Conservation (phyloP, 2,888 invertebrate species). For the Taenaris catops region DNA sequence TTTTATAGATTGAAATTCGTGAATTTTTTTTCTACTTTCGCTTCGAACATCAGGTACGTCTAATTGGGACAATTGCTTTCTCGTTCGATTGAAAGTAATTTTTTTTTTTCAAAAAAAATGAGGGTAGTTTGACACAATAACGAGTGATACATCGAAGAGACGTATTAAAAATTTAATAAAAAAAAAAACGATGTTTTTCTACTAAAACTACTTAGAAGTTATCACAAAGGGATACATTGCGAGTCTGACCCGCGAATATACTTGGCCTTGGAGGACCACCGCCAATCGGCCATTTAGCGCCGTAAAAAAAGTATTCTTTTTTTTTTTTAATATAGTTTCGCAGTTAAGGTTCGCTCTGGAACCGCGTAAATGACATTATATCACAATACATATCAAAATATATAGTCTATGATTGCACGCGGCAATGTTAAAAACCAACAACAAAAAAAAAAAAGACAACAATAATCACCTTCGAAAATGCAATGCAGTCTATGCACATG, state of each 20-base stretch:
- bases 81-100: conserved; percentile 4
- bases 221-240: conserved; percentile 53
- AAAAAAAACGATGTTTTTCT: conserved; percentile 18
- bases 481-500: conserved; percentile 69
- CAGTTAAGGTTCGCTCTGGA: conserved; percentile 15
- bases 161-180: conserved; percentile 17
- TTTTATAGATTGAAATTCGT: conserved; percentile 25
- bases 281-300: conserved; percentile 5
- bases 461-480: conserved; percentile 66
- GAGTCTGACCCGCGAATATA: conserved; percentile 45
- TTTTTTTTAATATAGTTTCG: conserved; percentile 4
- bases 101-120: conserved; percentile 18
- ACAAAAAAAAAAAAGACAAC: too few species aligned
- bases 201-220: conserved; percentile 33
- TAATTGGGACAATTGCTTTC: conserved; percentile 49
- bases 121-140: conserved; percentile 31
- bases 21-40: conserved; percentile 36
- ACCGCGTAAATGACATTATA: conserved; percentile 27
- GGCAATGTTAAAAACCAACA: conserved; percentile 37
- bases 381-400: conserved; percentile 31
- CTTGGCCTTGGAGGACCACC: conserved; percentile 15
- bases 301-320: too few species aligned
- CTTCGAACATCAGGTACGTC: conserved; percentile 72
- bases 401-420: conserved; percentile 42
- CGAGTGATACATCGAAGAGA: conserved; percentile 23